Evolutionary conservation across 2,888 invertebrate species (phyloP).

Genomic region (Oeneis ivallda): DNA sequence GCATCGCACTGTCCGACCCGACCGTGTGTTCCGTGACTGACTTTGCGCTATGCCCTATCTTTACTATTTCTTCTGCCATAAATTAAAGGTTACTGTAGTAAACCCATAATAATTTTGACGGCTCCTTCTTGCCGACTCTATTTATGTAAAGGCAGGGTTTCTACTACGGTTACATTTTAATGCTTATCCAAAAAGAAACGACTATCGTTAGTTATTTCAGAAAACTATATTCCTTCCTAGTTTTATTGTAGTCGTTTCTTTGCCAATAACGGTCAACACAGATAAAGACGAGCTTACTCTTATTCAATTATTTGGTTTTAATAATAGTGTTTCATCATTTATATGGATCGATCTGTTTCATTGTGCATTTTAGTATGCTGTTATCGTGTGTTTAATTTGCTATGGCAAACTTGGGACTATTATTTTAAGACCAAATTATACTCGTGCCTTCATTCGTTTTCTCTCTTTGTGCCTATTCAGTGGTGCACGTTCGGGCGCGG

Average conservation of each 20-base stretch:
- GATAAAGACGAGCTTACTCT: too few relatives aligned
- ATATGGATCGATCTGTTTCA: too few relatives aligned
- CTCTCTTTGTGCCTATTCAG: too few relatives aligned
- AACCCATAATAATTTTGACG: slow-evolving; percentile 41
- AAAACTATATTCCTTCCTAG: too few relatives aligned
- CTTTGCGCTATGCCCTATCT: slow-evolving; percentile 54
- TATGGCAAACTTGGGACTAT: neutral
- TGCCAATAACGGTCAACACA: too few relatives aligned
- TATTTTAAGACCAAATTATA: slow-evolving; percentile 35
- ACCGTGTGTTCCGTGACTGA: slow-evolving; percentile 69
- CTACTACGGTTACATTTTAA: neutral
- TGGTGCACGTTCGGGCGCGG: too few relatives aligned
- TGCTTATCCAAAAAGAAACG: neutral
- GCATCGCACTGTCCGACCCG: slow-evolving; percentile 70
- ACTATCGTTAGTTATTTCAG: too few relatives aligned
- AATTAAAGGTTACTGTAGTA: slow-evolving; percentile 55
- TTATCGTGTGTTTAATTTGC: neutral
- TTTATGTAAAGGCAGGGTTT: neutral
- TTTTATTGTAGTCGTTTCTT: too few relatives aligned
- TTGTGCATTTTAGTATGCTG: too few relatives aligned
- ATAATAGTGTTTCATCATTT: too few relatives aligned
- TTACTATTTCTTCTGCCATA: slow-evolving; percentile 57
- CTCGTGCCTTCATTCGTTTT: too few relatives aligned
- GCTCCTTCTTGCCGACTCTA: neutral
- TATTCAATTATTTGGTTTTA: too few relatives aligned